Base-by-base conservation (phyloP, 2,888 invertebrate species). In the Limnephilus rhombicus region DNA sequence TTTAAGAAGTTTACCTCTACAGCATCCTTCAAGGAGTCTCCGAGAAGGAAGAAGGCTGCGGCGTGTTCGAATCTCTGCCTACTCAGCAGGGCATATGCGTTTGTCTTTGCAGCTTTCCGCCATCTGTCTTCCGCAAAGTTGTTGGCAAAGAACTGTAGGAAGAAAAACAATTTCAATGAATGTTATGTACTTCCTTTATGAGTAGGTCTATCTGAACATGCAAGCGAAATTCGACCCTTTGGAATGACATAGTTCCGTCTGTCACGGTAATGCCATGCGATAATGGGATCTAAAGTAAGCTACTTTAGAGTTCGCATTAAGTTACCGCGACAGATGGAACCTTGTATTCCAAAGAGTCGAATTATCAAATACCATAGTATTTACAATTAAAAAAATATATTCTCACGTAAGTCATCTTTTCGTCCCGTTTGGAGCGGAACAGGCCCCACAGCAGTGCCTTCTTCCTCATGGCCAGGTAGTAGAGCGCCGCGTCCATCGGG, bases 401-500 rank as follows among this genome's bases (percentile, higher is more conserved):
- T 68, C 90, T 88, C 31, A 96, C 96, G 31, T 97, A 95, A 0
- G 98, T 98, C 99, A 99, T 99, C 94, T 98, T 98, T 1, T 98
- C 98, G 94, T 99, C 99, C 13, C 98, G 95, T 94, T 97, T 98
- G 83, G 98, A 99, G 92, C 98, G 97, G 96, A 99, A 99, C 87
- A 99, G 96, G 0, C 99, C 99, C 98, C 99, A 99, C 0, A 99
- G 97, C 5, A 99, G 96, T 94, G 98, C 99, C 94, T 99, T 99
- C 96, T 99, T 99, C 95, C 98, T 99, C 99, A 99, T 98, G 1
- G 99, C 99, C 94, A 99, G 96, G 95, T 99, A 99, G 95, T 98
- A 99, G 3, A 99, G 96, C 0, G 99, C 99, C 0, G 99, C 99
- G 95, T 99, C 99, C 96, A 99, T 97, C 0, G 99, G 99, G 95